Evolutionary conservation across 2,797 vertebrate species (phyloP), one percentile per base, ranked within the genome.

Genomic region (Parauchenoglanis punctatus): DNA sequence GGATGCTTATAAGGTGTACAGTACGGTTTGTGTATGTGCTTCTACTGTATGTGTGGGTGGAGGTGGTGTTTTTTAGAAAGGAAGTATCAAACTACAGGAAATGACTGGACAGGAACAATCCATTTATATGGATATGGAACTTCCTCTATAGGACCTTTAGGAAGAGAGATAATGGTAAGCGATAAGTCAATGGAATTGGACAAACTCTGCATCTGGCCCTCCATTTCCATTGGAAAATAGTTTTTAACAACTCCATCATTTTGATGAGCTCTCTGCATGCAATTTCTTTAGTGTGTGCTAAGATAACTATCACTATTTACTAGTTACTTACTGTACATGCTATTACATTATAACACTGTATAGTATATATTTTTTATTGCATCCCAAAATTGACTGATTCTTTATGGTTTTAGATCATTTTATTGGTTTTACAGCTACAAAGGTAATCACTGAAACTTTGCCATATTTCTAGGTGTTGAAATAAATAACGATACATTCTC

Each of bases 21-120:
- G 67, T 81, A 65, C 56, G 49, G n/a, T 61, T 59, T 83, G 76
- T 81, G 46, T 85, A 40, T 63, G 58, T 75, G 76, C 56, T 35
- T 72, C 7, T 25, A 59, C 35, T 89, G 70, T 72, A 58, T 11
- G 65, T 87, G 54, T 86, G 31, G 63, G 73, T 70, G 83, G 72
- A 86, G 72, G 52, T 85, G 40, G 44, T 84, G 59, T 70, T 44
- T 78, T 73, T 67, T 54, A 35, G 20, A 44, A 81, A 92, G 92
- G 92, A 95, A 95, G 94, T 92, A 94, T 93, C 92, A 88, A 90
- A 92, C 93, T 92, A 93, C 95, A 95, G 96, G 95, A 96, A 96
- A 95, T 95, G 93, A 94, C 90, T 91, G 89, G 87, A 92, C 93
- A 95, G 94, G 94, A 95, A 94, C 93, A 90, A 94, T 95, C 92